Base-by-base conservation (phyloP, 2,113 vertebrate genomes). In the Phrynosoma blainvillii region DNA sequence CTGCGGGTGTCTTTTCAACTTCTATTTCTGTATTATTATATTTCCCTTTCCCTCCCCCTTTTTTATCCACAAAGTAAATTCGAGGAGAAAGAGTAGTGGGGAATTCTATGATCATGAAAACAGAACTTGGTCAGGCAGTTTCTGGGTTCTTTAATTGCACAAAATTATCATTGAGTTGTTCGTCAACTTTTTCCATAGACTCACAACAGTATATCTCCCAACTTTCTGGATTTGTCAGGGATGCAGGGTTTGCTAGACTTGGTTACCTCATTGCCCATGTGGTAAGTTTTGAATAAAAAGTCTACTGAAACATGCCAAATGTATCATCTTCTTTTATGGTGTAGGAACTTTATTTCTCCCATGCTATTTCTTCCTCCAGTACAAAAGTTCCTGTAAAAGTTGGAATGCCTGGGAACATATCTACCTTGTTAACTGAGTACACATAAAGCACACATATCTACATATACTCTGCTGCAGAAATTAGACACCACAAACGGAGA, bases 11-110 rank as follows among this genome's bases (percentile, higher is more conserved):
- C 93, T 87, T 76, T 95, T 96, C 95, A 94, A 94, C 93, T 95
- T 95, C 96, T 96, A 96, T 97, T 97, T 97, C 95, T 96, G 96
- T 94, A 94, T 93, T 93, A 82, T 76, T 87, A 82, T 94, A 95
- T 96, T 95, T 93, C 47, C 47, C 47, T 47, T 47, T 94, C 92
- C 88, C 79, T 93, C 95, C 80, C 84, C 91, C 90, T 95, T 96
- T 95, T 75, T 91, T 90, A 95, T 93, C 96, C 96, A 96, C 96
- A 97, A 96, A 96, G 95, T 94, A 95, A 94, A 96, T 94, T 94
- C 95, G 96, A 93, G 96, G 96, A 96, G 81, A 36, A 89, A 93
- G 92, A 80, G 75, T 90, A 92, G 85, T 82, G 92, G 65, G 65
- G 90, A 93, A 93, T 1, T 88, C 93, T 95, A 90, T 93, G 95